Evolutionary conservation across 2,797 vertebrate genomes (phyloP).

Genomic region (Paedocypris micromegethes): DNA sequence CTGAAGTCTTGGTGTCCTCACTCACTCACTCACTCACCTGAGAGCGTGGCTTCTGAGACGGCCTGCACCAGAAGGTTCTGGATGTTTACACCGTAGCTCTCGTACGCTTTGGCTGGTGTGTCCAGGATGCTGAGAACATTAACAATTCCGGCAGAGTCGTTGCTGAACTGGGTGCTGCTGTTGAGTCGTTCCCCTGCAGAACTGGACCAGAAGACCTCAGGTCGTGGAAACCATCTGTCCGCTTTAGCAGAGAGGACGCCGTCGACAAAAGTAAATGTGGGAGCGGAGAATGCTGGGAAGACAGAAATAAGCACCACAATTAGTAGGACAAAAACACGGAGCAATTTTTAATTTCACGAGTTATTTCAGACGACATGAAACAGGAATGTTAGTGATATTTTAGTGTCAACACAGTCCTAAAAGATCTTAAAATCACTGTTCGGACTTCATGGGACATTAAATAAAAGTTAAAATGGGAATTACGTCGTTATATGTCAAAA

Average conservation of each 20-base stretch:
- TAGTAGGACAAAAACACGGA: no score
- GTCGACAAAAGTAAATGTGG: slow-evolving; percentile 45
- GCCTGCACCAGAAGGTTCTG: slow-evolving; percentile 71
- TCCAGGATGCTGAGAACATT: slow-evolving; percentile 62
- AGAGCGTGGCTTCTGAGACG: slow-evolving; percentile 60
- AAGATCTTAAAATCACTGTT: no score
- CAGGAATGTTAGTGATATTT: no score
- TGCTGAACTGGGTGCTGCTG: slow-evolving; percentile 48
- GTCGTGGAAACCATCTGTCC: slow-evolving; percentile 69
- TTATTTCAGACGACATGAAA: no score
- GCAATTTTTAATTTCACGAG: no score
- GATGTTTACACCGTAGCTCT: slow-evolving; percentile 69
- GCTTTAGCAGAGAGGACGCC: slow-evolving; percentile 61
- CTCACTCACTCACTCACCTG: slow-evolving; percentile 61
- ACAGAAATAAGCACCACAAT: not conserved
- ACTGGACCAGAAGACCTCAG: slow-evolving; percentile 63
- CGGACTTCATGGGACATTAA: no score
- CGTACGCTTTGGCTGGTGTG: slow-evolving; percentile 41
- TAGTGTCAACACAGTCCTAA: no score
- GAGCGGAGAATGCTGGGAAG: slow-evolving; percentile 72
- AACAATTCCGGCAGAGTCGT: slow-evolving; percentile 55
- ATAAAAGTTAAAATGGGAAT: no score
- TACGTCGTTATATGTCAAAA: no score
- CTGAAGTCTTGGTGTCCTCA: not conserved
- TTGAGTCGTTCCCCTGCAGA: slow-evolving; percentile 22